Evolutionary conservation across 2,113 vertebrate genomes (phyloP), one percentile per base, ranked within the genome.

Genomic region (Gymnogyps californianus): DNA sequence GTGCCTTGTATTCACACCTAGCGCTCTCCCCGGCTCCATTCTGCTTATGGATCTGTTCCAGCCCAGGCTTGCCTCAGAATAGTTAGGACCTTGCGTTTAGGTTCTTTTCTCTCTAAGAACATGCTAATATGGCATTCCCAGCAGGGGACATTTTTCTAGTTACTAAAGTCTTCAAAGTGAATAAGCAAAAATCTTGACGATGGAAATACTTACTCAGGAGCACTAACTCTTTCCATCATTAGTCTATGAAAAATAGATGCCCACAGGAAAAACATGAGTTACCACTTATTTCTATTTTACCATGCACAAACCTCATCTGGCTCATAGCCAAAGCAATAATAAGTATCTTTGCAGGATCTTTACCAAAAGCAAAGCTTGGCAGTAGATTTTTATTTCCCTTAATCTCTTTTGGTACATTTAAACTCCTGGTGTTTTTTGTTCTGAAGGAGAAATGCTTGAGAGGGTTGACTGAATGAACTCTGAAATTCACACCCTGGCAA

Each of bases 401-500:
- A 83, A 96, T 96, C 96, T 96, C 94, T 92, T 93, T 54, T 72
- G 71, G 93, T 96, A 77, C 86, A 91, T 89, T 97, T 90, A 52
- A 84, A 84, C 81, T 90, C 86, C 86, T 42, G 54, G 75, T 54
- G 86, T 13, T 93, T 96, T 96, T 92, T 96, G 83, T 91, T 95
- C 91, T 54, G 85, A 86, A 88, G 65, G 59, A 91, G 69, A 90
- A 94, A 96, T 95, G 94, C 94, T 96, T 94, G 78, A 93, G 88
- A 97, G 75, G 83, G 83, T 57, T 94, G 95, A 94, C 89, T 97
- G 96, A 96, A 95, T 96, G 92, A 95, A 91, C 94, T 76, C 86
- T 92, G 95, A 96, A 96, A 97, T 97, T 96, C 95, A 97, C 97
- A 96, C 94, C 91, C 95, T 66, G 46, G 89, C 95, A 97, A 95